Conservation (phyloP, 2,888 invertebrate genomes). For the Drosophila algonquin region DNA sequence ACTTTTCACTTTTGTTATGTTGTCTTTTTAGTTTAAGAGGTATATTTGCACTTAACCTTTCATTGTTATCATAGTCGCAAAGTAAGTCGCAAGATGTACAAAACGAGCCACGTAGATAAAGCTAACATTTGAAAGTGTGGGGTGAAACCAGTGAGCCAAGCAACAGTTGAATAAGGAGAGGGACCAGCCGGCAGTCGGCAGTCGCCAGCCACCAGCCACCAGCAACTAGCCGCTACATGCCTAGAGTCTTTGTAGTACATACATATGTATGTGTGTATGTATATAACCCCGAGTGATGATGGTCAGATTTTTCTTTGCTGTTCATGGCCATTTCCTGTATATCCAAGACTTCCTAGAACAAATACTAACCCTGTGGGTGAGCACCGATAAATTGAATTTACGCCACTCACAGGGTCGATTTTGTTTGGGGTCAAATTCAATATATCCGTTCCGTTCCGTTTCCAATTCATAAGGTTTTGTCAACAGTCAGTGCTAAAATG, state of each 20-base stretch:
- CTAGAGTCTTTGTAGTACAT: background rate
- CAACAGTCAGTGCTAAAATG: background rate
- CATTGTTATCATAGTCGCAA: constrained; percentile 46
- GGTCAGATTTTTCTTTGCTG: constrained; percentile 3
- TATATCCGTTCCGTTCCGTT: constrained; percentile 31
- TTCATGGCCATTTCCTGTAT: background rate
- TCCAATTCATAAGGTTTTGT: background rate
- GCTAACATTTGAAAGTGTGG: constrained; percentile 32
- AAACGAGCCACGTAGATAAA: constrained; percentile 24
- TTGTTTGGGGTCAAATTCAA: constrained; percentile 26
- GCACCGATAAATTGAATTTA: constrained; percentile 50
- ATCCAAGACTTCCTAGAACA: constrained; percentile 12
- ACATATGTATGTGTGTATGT: background rate
- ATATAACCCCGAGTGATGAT: background rate
- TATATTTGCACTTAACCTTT: constrained; percentile 57
- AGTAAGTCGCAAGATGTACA: constrained; percentile 19
- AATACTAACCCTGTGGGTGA: constrained; percentile 31
- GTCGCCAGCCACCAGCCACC: background rate
- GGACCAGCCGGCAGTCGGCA: background rate
- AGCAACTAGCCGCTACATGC: background rate
- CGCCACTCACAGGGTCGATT: constrained; percentile 25
- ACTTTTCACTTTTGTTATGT: constrained; percentile 14
- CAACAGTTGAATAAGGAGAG: constrained; percentile 8
- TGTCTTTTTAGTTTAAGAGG: constrained; percentile 36
- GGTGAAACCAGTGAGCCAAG: constrained; percentile 24